Base-by-base conservation (phyloP, 2,888 invertebrate species). In the Steromphala cineraria region DNA sequence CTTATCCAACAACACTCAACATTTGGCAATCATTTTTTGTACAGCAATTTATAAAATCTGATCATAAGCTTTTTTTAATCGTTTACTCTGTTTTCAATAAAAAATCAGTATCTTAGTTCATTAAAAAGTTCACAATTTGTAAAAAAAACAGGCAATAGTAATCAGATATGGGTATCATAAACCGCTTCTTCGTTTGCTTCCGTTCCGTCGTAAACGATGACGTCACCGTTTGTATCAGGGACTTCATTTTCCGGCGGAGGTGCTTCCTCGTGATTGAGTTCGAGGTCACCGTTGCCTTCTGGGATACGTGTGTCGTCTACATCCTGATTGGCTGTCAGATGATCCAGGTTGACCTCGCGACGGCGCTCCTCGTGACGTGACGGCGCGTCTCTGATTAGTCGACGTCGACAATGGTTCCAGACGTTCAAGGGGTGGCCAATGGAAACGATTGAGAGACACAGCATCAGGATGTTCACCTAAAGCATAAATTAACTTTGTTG, bases 381-480 rank as follows among this genome's bases (percentile, higher is more conserved):
- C 4, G 56, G 55, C n/a, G 53, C 31, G 53, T 82, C 77, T 28
- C 52, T 53, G 56, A 86, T 84, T n/a, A 83, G 82, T 4, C 83
- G 75, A 17, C 79, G 79, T 5, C 79, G 75, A 74, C 86, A 86
- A 71, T 85, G 84, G 75, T 82, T 75, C 86, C 86, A 86, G 15
- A 81, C 82, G 80, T 85, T 84, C 24, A 86, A 31, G n/a, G 83
- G 84, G 76, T 86, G 86, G 4, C 71, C 82, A 15, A 85, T 52
- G 5, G 82, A 67, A 67, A 86, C 62, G 55, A 86, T 2, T 28
- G 78, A 53, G 77, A 85, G 75, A 17, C 77, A 24, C 17, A 85
- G 80, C 17, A 86, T 56, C 62, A 81, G 28, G 21, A 84, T 21
- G 80, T 86, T 85, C 0, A 80, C 81, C 84, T 84, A 80, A 15